Evolutionary conservation across 92 coral and sea anemone species (phyloP).

Genomic region (Actinostola sp.): DNA sequence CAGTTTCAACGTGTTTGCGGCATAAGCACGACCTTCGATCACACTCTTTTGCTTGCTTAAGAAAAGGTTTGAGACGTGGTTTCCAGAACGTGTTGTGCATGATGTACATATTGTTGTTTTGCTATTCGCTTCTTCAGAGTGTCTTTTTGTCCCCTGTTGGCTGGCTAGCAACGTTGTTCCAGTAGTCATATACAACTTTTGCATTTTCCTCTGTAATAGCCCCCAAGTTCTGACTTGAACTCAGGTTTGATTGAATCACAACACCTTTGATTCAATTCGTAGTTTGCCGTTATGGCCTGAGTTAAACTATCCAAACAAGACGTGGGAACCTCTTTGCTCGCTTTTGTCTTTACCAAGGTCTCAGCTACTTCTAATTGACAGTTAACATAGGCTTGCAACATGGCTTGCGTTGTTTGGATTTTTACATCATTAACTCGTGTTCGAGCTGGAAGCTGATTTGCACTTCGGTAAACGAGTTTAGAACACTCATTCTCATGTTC

Average conservation of each 20-base stretch:
- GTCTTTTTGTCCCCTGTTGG: too few relatives aligned
- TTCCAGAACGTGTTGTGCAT: too few relatives aligned
- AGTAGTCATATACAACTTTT: too few relatives aligned
- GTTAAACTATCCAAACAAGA: constrained; percentile 57
- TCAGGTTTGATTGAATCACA: constrained; percentile 53
- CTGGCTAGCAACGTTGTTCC: too few relatives aligned
- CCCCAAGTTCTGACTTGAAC: too few relatives aligned
- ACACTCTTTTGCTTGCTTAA: too few relatives aligned
- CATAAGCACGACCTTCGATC: too few relatives aligned
- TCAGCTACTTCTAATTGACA: constrained; percentile 53
- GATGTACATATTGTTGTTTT: too few relatives aligned
- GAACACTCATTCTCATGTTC: constrained; percentile 42
- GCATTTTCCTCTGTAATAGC: too few relatives aligned
- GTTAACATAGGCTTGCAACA: constrained; percentile 22
- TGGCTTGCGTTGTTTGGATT: constrained; percentile 8
- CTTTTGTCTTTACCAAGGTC: constrained; percentile 26
- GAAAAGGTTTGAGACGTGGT: too few relatives aligned
- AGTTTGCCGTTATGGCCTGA: constrained; percentile 37
- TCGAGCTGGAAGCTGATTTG: constrained; percentile 35
- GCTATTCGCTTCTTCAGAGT: too few relatives aligned
- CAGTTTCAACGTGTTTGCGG: too few relatives aligned
- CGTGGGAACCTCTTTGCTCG: constrained; percentile 30
- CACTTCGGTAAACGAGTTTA: constrained; percentile 13
- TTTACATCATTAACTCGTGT: constrained; percentile 23
- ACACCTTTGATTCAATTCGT: constrained; percentile 42